A percentile compares a stretch with the other conserved stretches of the same genome.
Evolutionary conservation across 2,888 invertebrate species (phyloP).

Genomic region (Odontothrips loti): DNA sequence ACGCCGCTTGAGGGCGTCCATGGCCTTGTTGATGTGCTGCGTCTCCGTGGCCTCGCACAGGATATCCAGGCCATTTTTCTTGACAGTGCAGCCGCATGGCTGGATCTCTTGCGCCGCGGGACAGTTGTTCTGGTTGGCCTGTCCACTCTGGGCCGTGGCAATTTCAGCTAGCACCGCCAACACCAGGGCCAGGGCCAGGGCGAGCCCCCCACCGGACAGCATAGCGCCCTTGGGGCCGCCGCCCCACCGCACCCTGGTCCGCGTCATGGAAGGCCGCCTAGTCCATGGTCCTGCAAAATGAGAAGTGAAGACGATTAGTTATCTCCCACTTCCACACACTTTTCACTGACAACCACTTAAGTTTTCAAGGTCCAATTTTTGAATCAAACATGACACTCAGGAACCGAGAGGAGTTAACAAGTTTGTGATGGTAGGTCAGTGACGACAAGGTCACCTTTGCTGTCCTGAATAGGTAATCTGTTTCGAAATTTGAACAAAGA

Average conservation of each 20-base stretch:
- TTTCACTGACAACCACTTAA: too few species aligned
- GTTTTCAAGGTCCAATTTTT: too few species aligned
- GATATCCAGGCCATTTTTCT: slow-evolving; percentile 83
- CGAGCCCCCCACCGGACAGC: not conserved
- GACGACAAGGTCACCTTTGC: too few species aligned
- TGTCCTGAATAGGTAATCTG: too few species aligned
- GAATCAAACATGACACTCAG: too few species aligned
- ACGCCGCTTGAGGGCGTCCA: slow-evolving; percentile 75
- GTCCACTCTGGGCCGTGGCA: slow-evolving; percentile 42
- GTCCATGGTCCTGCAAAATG: not conserved
- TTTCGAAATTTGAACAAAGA: too few species aligned
- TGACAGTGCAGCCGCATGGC: slow-evolving; percentile 78
- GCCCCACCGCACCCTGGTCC: not conserved
- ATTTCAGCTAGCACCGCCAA: slow-evolving; percentile 38
- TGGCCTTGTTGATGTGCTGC: slow-evolving; percentile 70
- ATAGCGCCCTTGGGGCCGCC: not conserved
- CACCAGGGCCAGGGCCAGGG: not conserved
- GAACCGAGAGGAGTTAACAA: too few species aligned
- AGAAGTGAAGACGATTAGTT: not conserved
- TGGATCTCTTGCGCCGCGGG: slow-evolving; percentile 68
- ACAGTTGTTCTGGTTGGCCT: slow-evolving; percentile 50
- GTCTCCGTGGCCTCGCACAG: slow-evolving; percentile 83
- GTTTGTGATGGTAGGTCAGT: too few species aligned
- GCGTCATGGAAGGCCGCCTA: not conserved
- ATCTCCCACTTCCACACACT: too few species aligned